Evolutionary conservation across 1,140 invertebrate species (phyloP).

Genomic region (Cydia amplana): DNA sequence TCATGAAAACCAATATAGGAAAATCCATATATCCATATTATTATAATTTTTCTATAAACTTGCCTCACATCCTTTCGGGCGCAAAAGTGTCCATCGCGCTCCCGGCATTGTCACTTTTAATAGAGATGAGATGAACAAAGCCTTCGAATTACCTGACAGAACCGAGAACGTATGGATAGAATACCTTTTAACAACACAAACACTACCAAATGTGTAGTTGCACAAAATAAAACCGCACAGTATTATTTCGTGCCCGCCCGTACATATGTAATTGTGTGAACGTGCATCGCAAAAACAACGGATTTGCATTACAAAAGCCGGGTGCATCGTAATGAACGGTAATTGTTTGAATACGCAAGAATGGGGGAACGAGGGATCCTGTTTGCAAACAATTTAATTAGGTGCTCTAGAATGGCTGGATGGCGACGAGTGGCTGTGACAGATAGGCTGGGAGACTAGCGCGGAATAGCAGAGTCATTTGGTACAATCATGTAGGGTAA

Average conservation of each 20-base stretch:
- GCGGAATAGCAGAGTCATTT: background rate
- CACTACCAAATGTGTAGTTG: background rate
- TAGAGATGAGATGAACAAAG: too few relatives aligned
- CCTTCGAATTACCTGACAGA: too few relatives aligned
- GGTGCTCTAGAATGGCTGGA: slow-evolving; percentile 20
- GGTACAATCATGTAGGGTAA: too few relatives aligned
- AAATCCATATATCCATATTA: too few relatives aligned
- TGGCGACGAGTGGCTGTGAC: slow-evolving; percentile 1
- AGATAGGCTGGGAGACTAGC: background rate
- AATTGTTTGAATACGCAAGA: slow-evolving; percentile 68
- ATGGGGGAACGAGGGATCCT: slow-evolving; percentile 41
- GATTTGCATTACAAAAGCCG: slow-evolving; percentile 58
- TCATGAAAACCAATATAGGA: too few relatives aligned
- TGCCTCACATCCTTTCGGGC: too few relatives aligned
- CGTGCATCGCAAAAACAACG: slow-evolving; percentile 49
- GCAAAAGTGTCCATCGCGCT: too few relatives aligned
- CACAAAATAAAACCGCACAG: slow-evolving; percentile 15
- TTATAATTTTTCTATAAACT: too few relatives aligned
- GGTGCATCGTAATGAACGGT: slow-evolving; percentile 60
- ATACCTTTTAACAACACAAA: background rate
- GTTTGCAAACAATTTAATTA: slow-evolving; percentile 32
- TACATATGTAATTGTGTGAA: slow-evolving; percentile 31
- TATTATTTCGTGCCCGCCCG: slow-evolving; percentile 12
- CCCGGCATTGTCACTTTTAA: too few relatives aligned
- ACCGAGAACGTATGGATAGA: background rate